phyloP scores from a whole-genome alignment of 37 sponge, comb jelly and placozoan genomes.

The Bolinopsis microptera region DNA sequence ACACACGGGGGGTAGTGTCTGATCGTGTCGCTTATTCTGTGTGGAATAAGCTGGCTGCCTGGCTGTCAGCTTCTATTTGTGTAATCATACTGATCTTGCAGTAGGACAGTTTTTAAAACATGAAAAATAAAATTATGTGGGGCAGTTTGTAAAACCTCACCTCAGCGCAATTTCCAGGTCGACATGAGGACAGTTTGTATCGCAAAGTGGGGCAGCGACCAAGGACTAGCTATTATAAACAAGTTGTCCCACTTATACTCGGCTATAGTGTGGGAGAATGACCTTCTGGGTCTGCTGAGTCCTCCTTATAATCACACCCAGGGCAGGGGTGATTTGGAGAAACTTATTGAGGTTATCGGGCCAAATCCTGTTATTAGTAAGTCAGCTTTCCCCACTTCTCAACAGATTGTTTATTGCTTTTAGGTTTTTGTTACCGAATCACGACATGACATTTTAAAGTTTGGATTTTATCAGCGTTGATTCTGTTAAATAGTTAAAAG shows the following conservation, averaged over 20 bases:
- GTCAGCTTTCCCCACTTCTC: no score
- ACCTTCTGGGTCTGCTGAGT: neutral
- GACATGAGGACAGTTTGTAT: slow-evolving; percentile 67
- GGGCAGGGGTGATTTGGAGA: slow-evolving; percentile 16
- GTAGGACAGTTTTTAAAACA: no score
- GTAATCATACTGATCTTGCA: no score
- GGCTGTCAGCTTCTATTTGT: no score
- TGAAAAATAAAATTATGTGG: slow-evolving; percentile 31
- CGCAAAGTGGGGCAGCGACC: slow-evolving; percentile 51
- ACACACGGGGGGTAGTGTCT: no score
- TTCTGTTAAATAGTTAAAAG: neutral
- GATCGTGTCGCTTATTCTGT: no score
- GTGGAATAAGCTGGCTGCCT: no score
- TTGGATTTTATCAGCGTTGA: no score
- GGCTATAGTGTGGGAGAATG: slow-evolving; percentile 46
- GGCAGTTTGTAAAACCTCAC: neutral
- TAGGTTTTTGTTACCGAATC: no score
- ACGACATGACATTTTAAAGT: no score
- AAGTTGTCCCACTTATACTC: slow-evolving; percentile 51
- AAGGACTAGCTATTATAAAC: slow-evolving; percentile 30
- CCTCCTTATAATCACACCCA: slow-evolving; percentile 38
- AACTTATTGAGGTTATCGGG: slow-evolving; percentile 21
- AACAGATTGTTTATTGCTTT: no score
- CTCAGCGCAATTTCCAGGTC: slow-evolving; percentile 60
- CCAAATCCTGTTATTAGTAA: slow-evolving; percentile 62